Base-by-base conservation (phyloP, 2,888 invertebrate genomes). In the Caenorhabditis imperialis region DNA sequence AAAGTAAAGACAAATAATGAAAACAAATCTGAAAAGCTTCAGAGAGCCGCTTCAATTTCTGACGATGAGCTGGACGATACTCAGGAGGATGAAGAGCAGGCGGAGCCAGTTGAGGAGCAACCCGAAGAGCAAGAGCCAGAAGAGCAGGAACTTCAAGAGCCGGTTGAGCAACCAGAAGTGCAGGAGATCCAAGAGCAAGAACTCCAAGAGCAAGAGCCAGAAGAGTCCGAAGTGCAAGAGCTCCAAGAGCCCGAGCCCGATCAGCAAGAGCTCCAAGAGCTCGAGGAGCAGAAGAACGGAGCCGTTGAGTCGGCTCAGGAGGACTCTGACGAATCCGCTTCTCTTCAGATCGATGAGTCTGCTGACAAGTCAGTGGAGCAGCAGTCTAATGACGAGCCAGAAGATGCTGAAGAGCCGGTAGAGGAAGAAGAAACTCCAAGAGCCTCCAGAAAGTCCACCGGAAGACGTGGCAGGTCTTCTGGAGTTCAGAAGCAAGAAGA, bases 51-150 rank as follows among this genome's bases (percentile, higher is more conserved):
- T 14, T 10, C 42, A 2, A 16, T 25, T 12, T 44, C 47, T 4
- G 51, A 62, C 27, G 50, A 42, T 12, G 42, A 30, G 6, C 10
- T 30, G 10, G 30, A 35, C n/a, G 40, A 38, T 0, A 14, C 12
- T 20, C 18, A 27, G 27, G 45, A 47, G 14, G 61, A 42, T 16
- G 20, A 4, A 10, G 40, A 30, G 3, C 51, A 53, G 10, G 50
- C 25, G 42, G 23, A n/a, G 35, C 20, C 1, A n/a, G n/a, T n/a
- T n/a, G 33, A 33, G n/a, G 45, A 57, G 1, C 44, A 51, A 18
- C 51, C 23, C n/a, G 61, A 50, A 4, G 50, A 20, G 22, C 33
- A 57, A 7, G 30, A 27, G n/a, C n/a, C 22, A 54, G 18, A 27
- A 54, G 20, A 14, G 38, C 1, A 18, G 5, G 16, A 18, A 14